phyloP scores from a whole-genome alignment of 2,797 vertebrate species.

The Sebastes wilsoni region DNA sequence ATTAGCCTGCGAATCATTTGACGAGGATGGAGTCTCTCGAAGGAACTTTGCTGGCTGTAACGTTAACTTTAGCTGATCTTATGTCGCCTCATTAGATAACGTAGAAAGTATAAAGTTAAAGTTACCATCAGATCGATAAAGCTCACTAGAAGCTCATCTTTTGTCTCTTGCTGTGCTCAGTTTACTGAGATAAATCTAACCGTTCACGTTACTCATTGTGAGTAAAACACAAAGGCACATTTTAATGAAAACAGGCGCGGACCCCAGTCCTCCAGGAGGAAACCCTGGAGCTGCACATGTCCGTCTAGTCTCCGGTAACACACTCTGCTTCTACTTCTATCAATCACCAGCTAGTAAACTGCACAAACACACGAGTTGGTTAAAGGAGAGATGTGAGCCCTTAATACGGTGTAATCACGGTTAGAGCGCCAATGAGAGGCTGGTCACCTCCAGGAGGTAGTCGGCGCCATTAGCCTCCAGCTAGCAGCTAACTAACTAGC shows the following conservation, averaged over 20 bases:
- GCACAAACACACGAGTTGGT: rapidly evolving
- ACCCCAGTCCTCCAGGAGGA: constrained; percentile 1
- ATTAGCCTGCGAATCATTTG: background rate
- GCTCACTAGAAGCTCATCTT: background rate
- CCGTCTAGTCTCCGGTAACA: background rate
- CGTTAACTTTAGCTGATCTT: background rate
- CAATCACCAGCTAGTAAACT: rapidly evolving
- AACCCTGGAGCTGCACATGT: constrained; percentile 41
- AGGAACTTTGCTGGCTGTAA: background rate
- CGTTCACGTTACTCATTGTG: background rate
- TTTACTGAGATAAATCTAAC: background rate
- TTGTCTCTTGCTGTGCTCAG: background rate
- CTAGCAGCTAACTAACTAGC: constrained; percentile 43
- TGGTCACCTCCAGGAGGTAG: constrained; percentile 64
- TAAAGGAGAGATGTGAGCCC: rapidly evolving
- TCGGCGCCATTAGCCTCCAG: constrained; percentile 73
- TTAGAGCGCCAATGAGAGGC: constrained; percentile 41
- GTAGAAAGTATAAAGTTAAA: too few species aligned
- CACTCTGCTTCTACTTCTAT: background rate
- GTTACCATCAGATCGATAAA: background rate
- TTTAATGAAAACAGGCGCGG: constrained; percentile 44
- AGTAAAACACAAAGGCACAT: background rate
- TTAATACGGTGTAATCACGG: background rate
- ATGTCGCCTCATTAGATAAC: background rate
- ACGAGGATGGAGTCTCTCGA: background rate